phyloP scores from a whole-genome alignment of 1,140 invertebrate genomes.

The Lepidurus couesii region DNA sequence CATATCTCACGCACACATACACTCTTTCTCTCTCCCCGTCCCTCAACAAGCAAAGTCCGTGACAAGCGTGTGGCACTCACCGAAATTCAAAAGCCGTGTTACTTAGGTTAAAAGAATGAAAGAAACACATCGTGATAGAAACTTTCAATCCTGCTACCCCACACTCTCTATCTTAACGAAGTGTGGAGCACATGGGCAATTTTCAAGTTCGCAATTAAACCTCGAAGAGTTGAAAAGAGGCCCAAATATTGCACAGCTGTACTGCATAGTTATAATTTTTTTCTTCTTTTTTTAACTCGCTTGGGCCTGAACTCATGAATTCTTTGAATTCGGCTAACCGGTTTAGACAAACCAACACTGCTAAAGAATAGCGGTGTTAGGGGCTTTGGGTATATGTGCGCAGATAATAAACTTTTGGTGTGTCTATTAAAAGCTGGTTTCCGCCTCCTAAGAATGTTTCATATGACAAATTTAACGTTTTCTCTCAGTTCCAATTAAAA shows the following conservation, averaged over 20 bases:
- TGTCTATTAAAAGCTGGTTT: neutral
- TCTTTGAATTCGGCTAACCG: slow-evolving; percentile 18
- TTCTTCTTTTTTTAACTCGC: neutral
- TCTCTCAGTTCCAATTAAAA: no score
- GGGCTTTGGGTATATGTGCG: slow-evolving; percentile 3
- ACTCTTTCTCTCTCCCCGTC: slow-evolving; percentile 11
- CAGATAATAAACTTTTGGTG: neutral
- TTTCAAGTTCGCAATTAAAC: neutral
- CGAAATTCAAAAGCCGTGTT: slow-evolving; percentile 13
- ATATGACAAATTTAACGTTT: no score
- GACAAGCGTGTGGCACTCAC: slow-evolving; percentile 13
- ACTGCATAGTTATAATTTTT: neutral
- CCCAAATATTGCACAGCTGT: slow-evolving; percentile 4
- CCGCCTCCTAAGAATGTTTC: no score
- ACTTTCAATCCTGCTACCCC: neutral
- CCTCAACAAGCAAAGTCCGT: neutral
- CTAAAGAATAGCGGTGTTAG: neutral
- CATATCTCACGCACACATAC: slow-evolving; percentile 25
- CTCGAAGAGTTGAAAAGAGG: neutral
- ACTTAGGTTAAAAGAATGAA: neutral
- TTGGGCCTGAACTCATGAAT: neutral
- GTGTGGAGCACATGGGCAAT: neutral
- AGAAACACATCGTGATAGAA: neutral
- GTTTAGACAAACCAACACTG: neutral
- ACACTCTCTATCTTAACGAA: neutral